Conservation (phyloP, 2,113 vertebrate genomes). For the Cisticola juncidis region DNA sequence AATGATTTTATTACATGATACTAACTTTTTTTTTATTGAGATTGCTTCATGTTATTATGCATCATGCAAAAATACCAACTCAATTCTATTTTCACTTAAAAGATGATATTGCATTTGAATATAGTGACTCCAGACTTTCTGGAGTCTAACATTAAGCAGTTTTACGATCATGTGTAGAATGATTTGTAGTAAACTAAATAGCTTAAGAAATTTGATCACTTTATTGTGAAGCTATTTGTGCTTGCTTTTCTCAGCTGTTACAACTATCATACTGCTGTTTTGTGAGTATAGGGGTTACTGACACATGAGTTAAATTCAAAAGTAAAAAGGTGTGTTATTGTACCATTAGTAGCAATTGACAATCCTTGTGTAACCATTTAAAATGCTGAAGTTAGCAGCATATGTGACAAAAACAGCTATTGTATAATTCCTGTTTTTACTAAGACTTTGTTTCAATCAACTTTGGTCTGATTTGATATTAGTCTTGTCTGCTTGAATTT, state of each 20-base stretch:
- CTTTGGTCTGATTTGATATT: not conserved
- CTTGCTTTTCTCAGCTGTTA: not conserved
- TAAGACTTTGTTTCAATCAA: not conserved
- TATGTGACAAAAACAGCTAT: not conserved
- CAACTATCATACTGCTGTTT: accelerated
- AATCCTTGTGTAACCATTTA: not conserved
- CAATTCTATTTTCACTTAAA: not conserved
- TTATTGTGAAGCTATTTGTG: not conserved
- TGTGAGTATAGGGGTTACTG: not conserved
- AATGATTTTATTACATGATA: not conserved
- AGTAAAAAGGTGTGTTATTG: not conserved
- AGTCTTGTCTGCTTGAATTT: not conserved
- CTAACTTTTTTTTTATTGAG: not conserved
- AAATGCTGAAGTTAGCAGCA: not conserved
- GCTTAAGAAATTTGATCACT: not conserved
- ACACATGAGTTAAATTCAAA: not conserved
- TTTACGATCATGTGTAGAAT: not conserved
- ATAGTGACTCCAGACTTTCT: not conserved
- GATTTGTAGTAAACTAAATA: not conserved
- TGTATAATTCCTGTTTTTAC: not conserved
- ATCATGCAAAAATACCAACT: not conserved
- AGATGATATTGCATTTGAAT: not conserved
- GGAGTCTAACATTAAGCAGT: not conserved
- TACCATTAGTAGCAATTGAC: not conserved
- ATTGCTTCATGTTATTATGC: not conserved